Base-by-base conservation (phyloP, 2,797 vertebrate species). In the Ficedula albicollis region DNA sequence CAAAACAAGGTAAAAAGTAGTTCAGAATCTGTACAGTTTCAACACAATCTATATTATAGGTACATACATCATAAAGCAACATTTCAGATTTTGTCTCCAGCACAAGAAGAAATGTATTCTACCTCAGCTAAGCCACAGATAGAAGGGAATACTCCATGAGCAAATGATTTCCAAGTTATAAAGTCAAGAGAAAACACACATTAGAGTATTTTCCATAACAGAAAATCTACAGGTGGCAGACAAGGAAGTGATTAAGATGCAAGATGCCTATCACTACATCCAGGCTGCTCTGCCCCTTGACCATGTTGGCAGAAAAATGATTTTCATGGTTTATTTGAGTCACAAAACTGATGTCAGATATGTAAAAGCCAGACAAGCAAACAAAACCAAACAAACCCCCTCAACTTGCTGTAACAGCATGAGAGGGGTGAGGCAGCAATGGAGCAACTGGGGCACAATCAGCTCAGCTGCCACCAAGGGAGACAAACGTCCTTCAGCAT, bases 401-500 rank as follows among this genome's bases (percentile, higher is more conserved):
- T 54, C 18, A 52, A 3, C 2, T 46, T 29, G 21, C 16, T 66
- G 0, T 6, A 16, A 15, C 22, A 58, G 18, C 7, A 4, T 0
- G 3, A 17, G 56, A 66, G 26, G 25, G 15, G 9, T 32, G 54
- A 80, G 80, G 32, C 44, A 84, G 60, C 11, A 54, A 3, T 5
- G 10, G 27, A 23, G 6, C 19, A 16, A 26, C 0, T 7, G 14
- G 10, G 23, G 29, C 6, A 5, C 16, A 66, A 62, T 8, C 0
- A 6, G 22, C 69, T 79, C 64, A 87, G 22, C 59, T 83, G 44
- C 30, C 52, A 77, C 3, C 59, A 90, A 74, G 14, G 17, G n/a
- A 77, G 10, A 48, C 10, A 77, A 78, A 74, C 4, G 3, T 51
- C 52, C 15, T 56, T 72, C 44, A 74, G 10, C 25, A 25, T 26